Base-by-base conservation (phyloP, 2,888 invertebrate species). In the Drosophila leonis region DNA sequence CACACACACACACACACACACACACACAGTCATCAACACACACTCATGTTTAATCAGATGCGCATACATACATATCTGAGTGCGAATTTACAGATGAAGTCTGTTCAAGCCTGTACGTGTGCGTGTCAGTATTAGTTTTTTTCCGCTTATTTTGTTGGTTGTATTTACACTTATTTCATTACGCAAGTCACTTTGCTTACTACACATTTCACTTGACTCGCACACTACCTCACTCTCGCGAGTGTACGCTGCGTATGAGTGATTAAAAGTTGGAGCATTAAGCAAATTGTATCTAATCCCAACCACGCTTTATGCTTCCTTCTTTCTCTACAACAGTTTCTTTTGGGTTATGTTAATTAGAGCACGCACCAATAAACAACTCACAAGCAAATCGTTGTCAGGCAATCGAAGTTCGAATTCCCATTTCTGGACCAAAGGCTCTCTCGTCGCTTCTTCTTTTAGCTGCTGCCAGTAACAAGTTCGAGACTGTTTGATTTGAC, bases 201-300 rank as follows among this genome's bases (percentile, higher is more conserved):
- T 67, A 71, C 72, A 74, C 63, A 72, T 72, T 72, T 65, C 60
- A 65, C 51, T 63, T 29, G 48, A 6, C 48, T 49, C 48, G 7
- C 29, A 18, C 54, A 57, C 42, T 41, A 33, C 65, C 61, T 41
- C 41, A 56, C 7, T 18, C 9, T 9, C 5, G 2, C 73, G 74
- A 66, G 72, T 76, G 78, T 78, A 78, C 74, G 76, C 78, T 69
- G 76, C 82, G 86, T 86, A 79, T 82, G 88, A 90, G 88, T 87
- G 88, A 90, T 88, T 90, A 88, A 82, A 87, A 90, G 74, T 87
- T 87, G 89, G 51, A 65, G 75, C 88, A 88, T 87, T 87, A 78
- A 80, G 77, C 79, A 81, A 87, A 87, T 83, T 87, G 79, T 77
- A 75, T 63, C 75, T 79, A 79, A 90, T 79, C 75, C 69, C 52